Evolutionary conservation across 2,113 vertebrate species (phyloP).

Genomic region (Spilogale gracilis): DNA sequence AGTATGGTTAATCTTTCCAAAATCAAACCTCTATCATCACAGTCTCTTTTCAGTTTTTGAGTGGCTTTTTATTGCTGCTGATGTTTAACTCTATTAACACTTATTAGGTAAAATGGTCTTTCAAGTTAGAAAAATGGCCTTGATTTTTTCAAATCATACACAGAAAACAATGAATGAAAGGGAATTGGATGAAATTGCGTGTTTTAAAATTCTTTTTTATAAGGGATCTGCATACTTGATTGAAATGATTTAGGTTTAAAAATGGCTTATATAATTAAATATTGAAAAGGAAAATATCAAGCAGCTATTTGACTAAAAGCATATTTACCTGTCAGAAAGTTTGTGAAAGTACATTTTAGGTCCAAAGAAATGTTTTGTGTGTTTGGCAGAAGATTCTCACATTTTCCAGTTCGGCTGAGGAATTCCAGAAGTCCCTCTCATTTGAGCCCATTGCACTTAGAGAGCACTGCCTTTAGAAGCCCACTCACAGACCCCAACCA

Average conservation of each 20-base stretch:
- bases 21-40: conserved; percentile 24
- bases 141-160: conserved; percentile 53
- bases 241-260: conserved; percentile 34
- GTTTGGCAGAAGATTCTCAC: background rate
- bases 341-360: background rate
- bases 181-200: conserved; percentile 1
- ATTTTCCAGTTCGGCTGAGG: background rate
- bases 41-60: conserved; percentile 1
- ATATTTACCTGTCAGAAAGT: background rate
- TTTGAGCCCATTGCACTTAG: background rate
- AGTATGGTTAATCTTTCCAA: background rate
- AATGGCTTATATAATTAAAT: conserved; percentile 55
- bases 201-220: conserved; percentile 7
- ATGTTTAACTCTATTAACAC: background rate
- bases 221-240: background rate
- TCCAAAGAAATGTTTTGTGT: background rate
- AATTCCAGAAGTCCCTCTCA: background rate
- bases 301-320: conserved; percentile 6
- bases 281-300: conserved; percentile 42
- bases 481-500: too few relatives aligned
- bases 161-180: background rate
- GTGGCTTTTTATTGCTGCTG: background rate
- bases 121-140: conserved; percentile 47
- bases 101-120: conserved; percentile 51
- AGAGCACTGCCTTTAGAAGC: background rate